Evolutionary conservation across 2,113 vertebrate species (phyloP), one percentile per base, ranked within the genome.

Genomic region (Trochalopteron elliotii): DNA sequence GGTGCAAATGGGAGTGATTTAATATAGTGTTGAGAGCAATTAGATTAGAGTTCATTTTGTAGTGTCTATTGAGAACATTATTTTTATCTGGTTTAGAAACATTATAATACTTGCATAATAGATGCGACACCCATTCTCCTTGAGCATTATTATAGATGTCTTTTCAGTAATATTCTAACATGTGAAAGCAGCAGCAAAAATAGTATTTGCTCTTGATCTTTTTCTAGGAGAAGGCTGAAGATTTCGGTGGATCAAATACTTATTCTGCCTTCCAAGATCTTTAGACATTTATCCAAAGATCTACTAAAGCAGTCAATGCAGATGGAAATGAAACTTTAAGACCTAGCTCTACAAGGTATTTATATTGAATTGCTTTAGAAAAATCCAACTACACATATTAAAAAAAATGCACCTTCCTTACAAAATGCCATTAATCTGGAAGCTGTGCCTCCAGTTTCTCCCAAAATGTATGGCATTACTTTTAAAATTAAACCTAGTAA

Each of bases 11-110:
- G 83, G 87, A 96, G 53, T 75, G 80, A 94, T 94, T 78, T 70
- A 93, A 94, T 89, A 79, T 5, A 78, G 37, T 22, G 70, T 86
- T 76, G 78, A 90, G 83, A 94, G 90, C 74, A 94, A 85, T 85
- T 96, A 92, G 74, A 91, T 49, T 74, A 84, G 77, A 77, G 44
- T 89, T 96, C 56, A 45, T 89, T 85, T 93, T 79, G 95, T 90
- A 79, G 70, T 42, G 80, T 88, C 96, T 93, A 71, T 81, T 90
- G 89, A 93, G 87, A 94, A 60, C 76, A 80, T 83, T 96, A 91
- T 92, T 93, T 96, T 97, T 83, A 91, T 96, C 93, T 94, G 83
- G 79, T 94, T 93, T 96, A 81, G 89, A 93, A 96, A 95, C 88
- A 92, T 80, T 94, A n/a, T 87, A 95, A 95, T 69, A 79, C 89